Evolutionary conservation across 2,888 invertebrate species (phyloP), one percentile per base, ranked within the genome.

Genomic region (Strigamia maritima): DNA sequence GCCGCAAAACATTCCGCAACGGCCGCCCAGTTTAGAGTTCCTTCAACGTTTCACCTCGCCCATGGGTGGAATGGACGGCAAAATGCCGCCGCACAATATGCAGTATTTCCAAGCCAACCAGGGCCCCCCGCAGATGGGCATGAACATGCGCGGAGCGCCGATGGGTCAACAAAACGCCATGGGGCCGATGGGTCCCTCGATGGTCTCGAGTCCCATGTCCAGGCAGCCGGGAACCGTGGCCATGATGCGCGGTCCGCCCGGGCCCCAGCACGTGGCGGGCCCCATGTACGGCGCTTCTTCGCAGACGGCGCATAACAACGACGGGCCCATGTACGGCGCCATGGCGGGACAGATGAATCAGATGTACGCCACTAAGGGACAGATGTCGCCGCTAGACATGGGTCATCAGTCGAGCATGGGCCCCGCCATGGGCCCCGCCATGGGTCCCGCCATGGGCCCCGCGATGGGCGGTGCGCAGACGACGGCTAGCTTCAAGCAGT

Each of bases 11-110:
- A 91, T 90, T 78, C 92, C 92, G 0, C 88, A 94, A 74, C 92
- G 93, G 12, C 94, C 95, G 6, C 95, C 95, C 60, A 93, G 94
- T 87, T 88, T 96, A 81, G 95, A 96, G 84, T 96, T 96, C 87
- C 88, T 96, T 79, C 94, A 94, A 83, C 90, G 95, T 80, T 95
- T 93, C 84, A 92, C 95, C 24, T 93, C 93, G 85, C 95, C 96
- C 0, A 90, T 94, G 87, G 90, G 91, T 77, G 90, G 89, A 84
- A 87, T 91, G 85, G 91, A 91, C 81, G 87, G 88, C n/a, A 91
- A 91, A 85, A 91, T 92, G 89, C 91, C 89, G 40, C 90, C 88
- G 82, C 90, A 90, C 82, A 90, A 91, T 84, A 88, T 93, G 83
- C 92, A 92, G 84, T 94, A 93, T 87, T 94, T 93, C 87, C 90